Evolutionary conservation across 2,888 invertebrate genomes (phyloP).

Genomic region (Tetranychus piercei): DNA sequence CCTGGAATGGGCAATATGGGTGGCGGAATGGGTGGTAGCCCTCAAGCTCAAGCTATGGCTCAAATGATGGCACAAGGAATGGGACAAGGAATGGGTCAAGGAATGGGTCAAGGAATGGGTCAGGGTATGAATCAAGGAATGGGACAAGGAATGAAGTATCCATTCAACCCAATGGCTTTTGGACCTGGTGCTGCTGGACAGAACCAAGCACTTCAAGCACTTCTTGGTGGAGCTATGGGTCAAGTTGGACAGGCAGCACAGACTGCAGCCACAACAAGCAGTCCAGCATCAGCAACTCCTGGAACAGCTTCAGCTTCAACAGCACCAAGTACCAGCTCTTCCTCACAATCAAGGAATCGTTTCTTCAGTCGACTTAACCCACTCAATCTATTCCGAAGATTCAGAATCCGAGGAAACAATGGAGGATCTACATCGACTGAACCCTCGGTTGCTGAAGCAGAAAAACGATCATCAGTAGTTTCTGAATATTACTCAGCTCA

Average conservation of each 20-base stretch:
- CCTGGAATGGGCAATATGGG: not conserved
- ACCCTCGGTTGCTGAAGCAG: not conserved
- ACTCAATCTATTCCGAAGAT: constrained; percentile 20
- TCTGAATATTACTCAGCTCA: not conserved
- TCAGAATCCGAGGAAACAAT: constrained; percentile 18
- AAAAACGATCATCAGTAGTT: constrained; percentile 6
- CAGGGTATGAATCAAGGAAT: not conserved
- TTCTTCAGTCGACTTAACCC: constrained; percentile 22
- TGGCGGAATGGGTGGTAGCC: not conserved
- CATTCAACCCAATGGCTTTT: not conserved
- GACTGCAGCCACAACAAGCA: not conserved
- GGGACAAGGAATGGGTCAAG: not conserved
- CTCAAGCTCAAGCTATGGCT: constrained; percentile 9
- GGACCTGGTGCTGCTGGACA: not conserved
- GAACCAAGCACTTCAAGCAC: not conserved
- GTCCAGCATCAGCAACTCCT: not conserved
- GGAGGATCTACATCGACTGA: not conserved
- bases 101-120: not conserved
- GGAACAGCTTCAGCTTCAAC: not conserved
- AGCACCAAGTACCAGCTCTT: not conserved
- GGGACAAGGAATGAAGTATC: constrained; percentile 2
- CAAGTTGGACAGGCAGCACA: not conserved
- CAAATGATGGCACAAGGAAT: constrained; percentile 14
- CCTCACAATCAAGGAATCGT: not conserved
- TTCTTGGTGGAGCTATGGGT: not conserved